Conservation (phyloP, 2,797 vertebrate genomes). For the Lacerta viridis region DNA sequence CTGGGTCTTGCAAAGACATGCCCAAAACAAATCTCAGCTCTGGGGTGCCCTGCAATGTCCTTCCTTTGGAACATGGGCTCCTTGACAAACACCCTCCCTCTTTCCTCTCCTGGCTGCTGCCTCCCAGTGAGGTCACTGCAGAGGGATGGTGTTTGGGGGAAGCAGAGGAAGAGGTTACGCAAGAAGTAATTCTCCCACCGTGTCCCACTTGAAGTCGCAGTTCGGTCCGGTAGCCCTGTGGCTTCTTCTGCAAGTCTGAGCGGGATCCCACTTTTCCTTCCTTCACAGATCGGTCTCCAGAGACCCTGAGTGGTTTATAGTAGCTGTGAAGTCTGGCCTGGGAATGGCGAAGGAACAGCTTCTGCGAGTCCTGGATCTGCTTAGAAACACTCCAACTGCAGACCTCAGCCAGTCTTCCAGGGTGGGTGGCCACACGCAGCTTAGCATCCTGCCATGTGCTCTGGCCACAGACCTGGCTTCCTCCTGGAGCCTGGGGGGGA, state of each 20-base stretch:
- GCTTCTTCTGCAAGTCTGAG: neutral
- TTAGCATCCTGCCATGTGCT: neutral
- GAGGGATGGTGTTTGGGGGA: neutral
- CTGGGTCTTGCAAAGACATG: too few relatives aligned
- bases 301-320: neutral
- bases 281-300: neutral
- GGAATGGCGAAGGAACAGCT: too few relatives aligned
- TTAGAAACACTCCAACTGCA: too few relatives aligned
- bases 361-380: neutral
- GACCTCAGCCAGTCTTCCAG: neutral
- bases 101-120: neutral
- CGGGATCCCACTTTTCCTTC: too few relatives aligned
- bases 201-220: neutral
- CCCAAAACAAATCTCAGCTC: neutral
- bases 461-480: neutral
- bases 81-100: neutral
- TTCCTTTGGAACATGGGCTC: neutral
- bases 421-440: neutral
- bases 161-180: neutral
- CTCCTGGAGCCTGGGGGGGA: neutral
- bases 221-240: neutral
- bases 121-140: neutral
- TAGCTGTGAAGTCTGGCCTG: too few relatives aligned
- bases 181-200: neutral
- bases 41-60: neutral